Evolutionary conservation across 2,888 invertebrate species (phyloP), one percentile per base, ranked within the genome.

Genomic region (Prenolepis imparis): DNA sequence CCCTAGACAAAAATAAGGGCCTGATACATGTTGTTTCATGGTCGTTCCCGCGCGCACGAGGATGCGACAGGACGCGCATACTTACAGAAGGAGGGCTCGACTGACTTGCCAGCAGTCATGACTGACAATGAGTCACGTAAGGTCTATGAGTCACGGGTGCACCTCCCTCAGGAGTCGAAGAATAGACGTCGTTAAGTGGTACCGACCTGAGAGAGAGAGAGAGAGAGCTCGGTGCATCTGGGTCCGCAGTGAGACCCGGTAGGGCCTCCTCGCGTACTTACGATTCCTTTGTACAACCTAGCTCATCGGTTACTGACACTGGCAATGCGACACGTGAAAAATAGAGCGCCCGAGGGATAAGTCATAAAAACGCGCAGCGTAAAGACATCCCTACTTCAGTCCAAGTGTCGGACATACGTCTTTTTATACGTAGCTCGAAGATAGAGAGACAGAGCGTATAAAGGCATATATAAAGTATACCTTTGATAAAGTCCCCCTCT

Each of bases 71-170:
- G 18, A 41, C 48, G 59, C 32, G 41, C 57, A 59, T n/a, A 63
- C 28, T 52, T 24, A 11, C 52, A 24, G 36, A 61, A 68, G 44
- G 61, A 68, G 44, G 64, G 61, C 32, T 32, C 24, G 28, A 28
- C 36, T 6, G 72, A 70, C 41, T 18, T 28, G 70, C 21, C 66
- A 55, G 9, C 66, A 80, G 67, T 82, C 86, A 85, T 87, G 91
- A 90, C 89, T 90, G 87, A 87, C 82, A 81, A 81, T 80, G 64
- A 89, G 88, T 86, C 90, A 91, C 86, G 84, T 89, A 89, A 89
- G 85, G 87, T 87, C 88, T 89, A 84, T 91, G 91, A 91, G 87
- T 91, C 91, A 91, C 90, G 87, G 86, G 86, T 89, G 63, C 80
- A 84, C 72, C 84, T 70, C n/a, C n/a, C 75, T 72, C 80, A 39